Percentiles rank a stretch among this genome's conserved stretches.
Conservation (phyloP, 2,888 invertebrate species). For the Hemithea aestivaria region DNA sequence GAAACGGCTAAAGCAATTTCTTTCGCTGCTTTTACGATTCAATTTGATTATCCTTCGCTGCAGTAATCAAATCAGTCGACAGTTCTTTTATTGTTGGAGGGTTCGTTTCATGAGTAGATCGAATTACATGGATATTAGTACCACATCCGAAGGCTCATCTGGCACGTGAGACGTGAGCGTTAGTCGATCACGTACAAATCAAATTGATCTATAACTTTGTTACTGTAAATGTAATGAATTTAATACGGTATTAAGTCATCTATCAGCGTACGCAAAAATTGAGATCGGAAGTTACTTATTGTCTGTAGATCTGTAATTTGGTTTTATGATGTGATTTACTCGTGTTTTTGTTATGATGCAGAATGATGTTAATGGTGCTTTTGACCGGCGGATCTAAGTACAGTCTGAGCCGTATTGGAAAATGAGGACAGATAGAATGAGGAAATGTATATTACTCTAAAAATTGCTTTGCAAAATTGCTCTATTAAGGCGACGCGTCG, state of each 20-base stretch:
- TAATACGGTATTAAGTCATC: constrained; percentile 22
- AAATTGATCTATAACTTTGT: constrained; percentile 36
- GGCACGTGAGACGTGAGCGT: constrained; percentile 34
- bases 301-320: neutral
- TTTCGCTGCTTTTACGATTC: constrained; percentile 23
- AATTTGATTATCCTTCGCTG: constrained; percentile 26
- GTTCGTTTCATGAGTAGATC: constrained; percentile 33
- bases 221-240: constrained; percentile 31
- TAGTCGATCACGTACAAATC: constrained; percentile 34
- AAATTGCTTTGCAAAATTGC: too few species aligned
- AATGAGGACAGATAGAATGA: too few species aligned
- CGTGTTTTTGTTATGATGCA: too few species aligned
- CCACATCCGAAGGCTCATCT: constrained; percentile 40
- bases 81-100: constrained; percentile 36
- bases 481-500: too few species aligned
- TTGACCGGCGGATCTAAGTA: too few species aligned
- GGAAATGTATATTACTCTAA: too few species aligned
- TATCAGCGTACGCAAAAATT: constrained; percentile 10
- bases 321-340: neutral
- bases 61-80: constrained; percentile 20
- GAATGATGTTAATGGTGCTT: too few species aligned
- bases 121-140: constrained; percentile 59
- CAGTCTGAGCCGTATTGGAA: too few species aligned
- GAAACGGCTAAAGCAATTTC: constrained; percentile 19
- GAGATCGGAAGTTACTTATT: constrained; percentile 8